Conservation (phyloP, 2,888 invertebrate genomes). For the Alsophila aescularia region DNA sequence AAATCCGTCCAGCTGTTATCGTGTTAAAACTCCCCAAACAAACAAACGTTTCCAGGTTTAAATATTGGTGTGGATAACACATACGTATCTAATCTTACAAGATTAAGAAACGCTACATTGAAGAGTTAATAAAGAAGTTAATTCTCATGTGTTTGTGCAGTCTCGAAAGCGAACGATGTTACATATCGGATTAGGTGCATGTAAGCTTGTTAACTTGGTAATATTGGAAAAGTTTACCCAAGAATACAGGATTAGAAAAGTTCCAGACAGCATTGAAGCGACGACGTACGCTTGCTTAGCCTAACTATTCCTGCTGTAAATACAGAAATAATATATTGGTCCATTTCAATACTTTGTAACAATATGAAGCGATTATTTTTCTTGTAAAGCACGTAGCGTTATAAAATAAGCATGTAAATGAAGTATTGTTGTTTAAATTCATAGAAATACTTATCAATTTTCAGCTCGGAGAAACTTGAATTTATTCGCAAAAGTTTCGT, state of each 20-base stretch:
- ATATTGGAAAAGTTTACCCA: slow-evolving; percentile 74
- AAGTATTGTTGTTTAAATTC: slow-evolving; percentile 43
- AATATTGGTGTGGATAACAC: too few relatives aligned
- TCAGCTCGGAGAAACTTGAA: slow-evolving; percentile 59
- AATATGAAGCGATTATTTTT: background rate
- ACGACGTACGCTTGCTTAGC: slow-evolving; percentile 49
- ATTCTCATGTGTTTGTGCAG: slow-evolving; percentile 47
- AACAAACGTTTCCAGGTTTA: background rate
- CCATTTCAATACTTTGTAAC: background rate
- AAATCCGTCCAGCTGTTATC: too few relatives aligned
- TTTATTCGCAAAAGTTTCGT: slow-evolving; percentile 60
- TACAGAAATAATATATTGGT: slow-evolving; percentile 3
- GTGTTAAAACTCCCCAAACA: too few relatives aligned
- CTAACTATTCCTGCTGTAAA: slow-evolving; percentile 32
- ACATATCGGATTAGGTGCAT: slow-evolving; percentile 61
- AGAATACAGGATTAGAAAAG: slow-evolving; percentile 74
- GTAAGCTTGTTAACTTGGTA: slow-evolving; percentile 68
- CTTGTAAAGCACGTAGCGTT: slow-evolving; percentile 2
- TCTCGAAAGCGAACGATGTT: slow-evolving; percentile 47
- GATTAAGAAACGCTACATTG: too few relatives aligned
- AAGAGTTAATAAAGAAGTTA: slow-evolving; percentile 49
- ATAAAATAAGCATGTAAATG: slow-evolving; percentile 37
- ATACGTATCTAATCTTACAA: background rate
- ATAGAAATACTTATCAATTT: slow-evolving; percentile 60
- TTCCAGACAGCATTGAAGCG: slow-evolving; percentile 55